Percentiles rank a stretch among this genome's conserved stretches.
phyloP scores from a whole-genome alignment of 2,888 invertebrate species.

The Lissonota sp. region DNA sequence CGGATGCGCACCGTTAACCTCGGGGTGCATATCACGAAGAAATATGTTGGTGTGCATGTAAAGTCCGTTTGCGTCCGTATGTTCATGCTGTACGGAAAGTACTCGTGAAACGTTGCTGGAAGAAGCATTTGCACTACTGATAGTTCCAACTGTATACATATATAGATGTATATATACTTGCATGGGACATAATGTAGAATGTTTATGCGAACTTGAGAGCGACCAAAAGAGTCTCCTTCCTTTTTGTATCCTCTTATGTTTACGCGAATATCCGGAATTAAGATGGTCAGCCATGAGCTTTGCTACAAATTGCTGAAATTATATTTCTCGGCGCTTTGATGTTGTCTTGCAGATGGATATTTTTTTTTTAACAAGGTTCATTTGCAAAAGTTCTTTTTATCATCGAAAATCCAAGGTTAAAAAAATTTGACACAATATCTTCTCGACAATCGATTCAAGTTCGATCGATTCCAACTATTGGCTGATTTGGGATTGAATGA shows the following conservation, averaged over 20 bases:
- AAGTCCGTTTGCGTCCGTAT: constrained; percentile 6
- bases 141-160: constrained; percentile 51
- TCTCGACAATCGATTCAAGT: too few relatives aligned
- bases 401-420: too few relatives aligned
- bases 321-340: too few relatives aligned
- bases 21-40: constrained; percentile 53
- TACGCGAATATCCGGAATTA: neutral
- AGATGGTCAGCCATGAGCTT: too few relatives aligned
- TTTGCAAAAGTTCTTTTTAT: too few relatives aligned
- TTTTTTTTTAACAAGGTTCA: too few relatives aligned
- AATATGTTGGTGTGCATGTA: constrained; percentile 12
- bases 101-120: constrained; percentile 41
- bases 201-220: neutral
- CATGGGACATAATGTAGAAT: constrained; percentile 8
- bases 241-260: neutral
- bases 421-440: too few relatives aligned
- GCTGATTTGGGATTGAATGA: neutral
- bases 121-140: constrained; percentile 50
- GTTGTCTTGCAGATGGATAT: too few relatives aligned
- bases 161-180: constrained; percentile 19
- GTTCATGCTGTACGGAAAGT: constrained; percentile 22
- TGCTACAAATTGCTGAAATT: too few relatives aligned
- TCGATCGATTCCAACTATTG: constrained; percentile 9
- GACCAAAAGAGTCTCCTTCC: neutral
- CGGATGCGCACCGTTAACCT: constrained; percentile 74